Evolutionary conservation across 1,140 invertebrate species (phyloP).

Genomic region (Caenorhabditis briggsae): DNA sequence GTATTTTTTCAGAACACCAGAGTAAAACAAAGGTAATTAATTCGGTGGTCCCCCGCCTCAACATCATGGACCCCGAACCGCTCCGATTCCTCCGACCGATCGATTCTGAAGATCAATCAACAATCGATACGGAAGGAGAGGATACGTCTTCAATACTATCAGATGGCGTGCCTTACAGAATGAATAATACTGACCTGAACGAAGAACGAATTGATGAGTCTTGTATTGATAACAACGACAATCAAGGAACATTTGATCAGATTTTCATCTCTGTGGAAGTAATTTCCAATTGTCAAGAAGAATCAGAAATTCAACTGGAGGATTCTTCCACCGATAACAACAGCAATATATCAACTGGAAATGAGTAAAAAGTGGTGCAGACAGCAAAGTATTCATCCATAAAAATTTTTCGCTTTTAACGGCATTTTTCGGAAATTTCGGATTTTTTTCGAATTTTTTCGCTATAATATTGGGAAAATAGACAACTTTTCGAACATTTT

Average conservation of each 20-base stretch:
- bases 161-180: not conserved
- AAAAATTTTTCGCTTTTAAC: no score
- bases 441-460: no score
- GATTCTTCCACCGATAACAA: conserved; percentile 5
- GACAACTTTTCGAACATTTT: no score
- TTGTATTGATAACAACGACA: conserved; percentile 9
- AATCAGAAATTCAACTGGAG: conserved; percentile 4
- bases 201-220: not conserved
- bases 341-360: not conserved
- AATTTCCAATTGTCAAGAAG: conserved; percentile 15
- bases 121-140: not conserved
- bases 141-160: not conserved
- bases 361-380: not conserved
- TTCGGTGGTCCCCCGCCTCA: no score
- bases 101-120: not conserved
- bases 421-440: no score
- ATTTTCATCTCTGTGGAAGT: not conserved
- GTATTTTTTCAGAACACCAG: no score
- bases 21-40: no score
- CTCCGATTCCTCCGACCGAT: not conserved
- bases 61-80: no score
- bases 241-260: not conserved
- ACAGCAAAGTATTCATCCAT: no score
- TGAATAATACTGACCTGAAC: not conserved
- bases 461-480: no score